Conservation (phyloP, 2,888 invertebrate genomes). For the Beris morrisii region DNA sequence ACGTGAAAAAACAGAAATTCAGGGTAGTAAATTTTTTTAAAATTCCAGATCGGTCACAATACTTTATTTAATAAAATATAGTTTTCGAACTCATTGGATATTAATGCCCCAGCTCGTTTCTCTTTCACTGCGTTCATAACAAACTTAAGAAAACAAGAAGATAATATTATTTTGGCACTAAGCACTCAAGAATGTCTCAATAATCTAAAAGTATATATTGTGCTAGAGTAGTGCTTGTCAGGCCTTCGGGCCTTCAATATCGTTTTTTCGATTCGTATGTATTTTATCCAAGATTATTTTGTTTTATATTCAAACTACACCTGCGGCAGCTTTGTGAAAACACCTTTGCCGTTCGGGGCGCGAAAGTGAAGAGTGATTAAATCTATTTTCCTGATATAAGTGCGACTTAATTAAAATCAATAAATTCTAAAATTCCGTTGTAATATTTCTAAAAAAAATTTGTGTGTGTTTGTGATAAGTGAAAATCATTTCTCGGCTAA, state of each 20-base stretch:
- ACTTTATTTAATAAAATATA: too few relatives aligned
- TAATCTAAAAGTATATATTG: slow-evolving; percentile 11
- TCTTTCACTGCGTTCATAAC: slow-evolving; percentile 16
- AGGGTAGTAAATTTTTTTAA: too few relatives aligned
- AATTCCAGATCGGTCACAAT: too few relatives aligned
- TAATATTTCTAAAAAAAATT: background rate
- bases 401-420: background rate
- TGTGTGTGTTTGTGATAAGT: background rate
- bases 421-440: background rate
- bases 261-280: slow-evolving; percentile 9
- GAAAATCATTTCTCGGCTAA: background rate
- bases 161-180: slow-evolving; percentile 19
- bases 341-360: background rate
- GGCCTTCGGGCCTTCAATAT: slow-evolving; percentile 39
- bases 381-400: background rate
- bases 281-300: slow-evolving; percentile 9
- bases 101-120: background rate
- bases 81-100: background rate
- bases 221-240: slow-evolving; percentile 35
- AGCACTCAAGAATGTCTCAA: slow-evolving; percentile 21
- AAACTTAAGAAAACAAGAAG: background rate
- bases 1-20: too few relatives aligned
- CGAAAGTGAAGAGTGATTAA: background rate
- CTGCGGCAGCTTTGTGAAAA: background rate
- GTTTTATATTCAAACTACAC: background rate